Base-by-base conservation (phyloP, 2,888 invertebrate genomes). In the Melanchra persicariae region DNA sequence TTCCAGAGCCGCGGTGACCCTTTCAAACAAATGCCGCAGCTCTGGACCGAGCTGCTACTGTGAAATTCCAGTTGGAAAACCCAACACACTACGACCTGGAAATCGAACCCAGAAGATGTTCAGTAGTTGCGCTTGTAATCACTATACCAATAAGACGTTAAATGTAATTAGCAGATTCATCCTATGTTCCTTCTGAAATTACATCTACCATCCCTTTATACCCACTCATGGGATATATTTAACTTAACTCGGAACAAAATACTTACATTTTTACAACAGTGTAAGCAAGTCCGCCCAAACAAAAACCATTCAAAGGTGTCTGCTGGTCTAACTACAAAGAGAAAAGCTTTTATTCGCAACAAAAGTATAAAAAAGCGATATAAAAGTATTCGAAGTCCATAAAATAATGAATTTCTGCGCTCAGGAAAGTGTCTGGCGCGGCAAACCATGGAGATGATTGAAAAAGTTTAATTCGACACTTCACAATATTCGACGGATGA, bases 381-480 rank as follows among this genome's bases (percentile, higher is more conserved):
- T 77, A 80, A 84, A 84, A 84, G 80, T 82, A 72, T 77, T 74
- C 61, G 58, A 54, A 66, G 74, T 83, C 81, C 61, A 82, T 87
- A 81, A 85, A 86, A 82, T 87, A 87, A 87, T 87, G 87, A 81
- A 86, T 85, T 85, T 81, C 73, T 64, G 66, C 74, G 77, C 74
- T 19, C 72, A 64, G 63, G 68, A 49, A 84, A 84, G 83, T 82
- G 81, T 85, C 79, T 81, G 80, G 78, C 52, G 66, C 65, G 64
- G 81, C 70, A 79, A 81, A 83, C 83, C 83, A 77, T 70, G 45
- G 75, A 62, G 85, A 87, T 91, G 92, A 93, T 92, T 92, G 92
- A 92, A 92, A 92, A 92, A 93, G 91, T 93, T 92, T 89, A 85
- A 90, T 89, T 90, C 84, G 90, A 90, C 91, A 91, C 87, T 89